Percentiles rank a stretch among this genome's conserved stretches.
phyloP scores from a whole-genome alignment of 2,797 vertebrate species.

The Chelmon rostratus region DNA sequence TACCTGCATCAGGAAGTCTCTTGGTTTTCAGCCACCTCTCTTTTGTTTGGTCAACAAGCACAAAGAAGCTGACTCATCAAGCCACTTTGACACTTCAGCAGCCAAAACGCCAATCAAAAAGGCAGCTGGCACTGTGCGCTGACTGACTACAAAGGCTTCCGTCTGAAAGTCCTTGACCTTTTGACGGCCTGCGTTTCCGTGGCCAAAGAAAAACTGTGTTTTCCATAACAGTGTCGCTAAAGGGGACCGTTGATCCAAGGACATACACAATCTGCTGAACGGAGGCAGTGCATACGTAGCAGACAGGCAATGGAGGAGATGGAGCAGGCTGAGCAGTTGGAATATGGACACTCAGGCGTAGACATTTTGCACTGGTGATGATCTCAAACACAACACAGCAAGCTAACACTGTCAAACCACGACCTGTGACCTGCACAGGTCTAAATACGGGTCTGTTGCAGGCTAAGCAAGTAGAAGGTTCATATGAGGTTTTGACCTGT shows the following conservation, averaged over 20 bases:
- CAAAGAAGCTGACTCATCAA: slow-evolving; percentile 30
- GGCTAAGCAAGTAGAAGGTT: slow-evolving; percentile 4
- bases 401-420: background rate
- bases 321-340: background rate
- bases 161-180: slow-evolving; percentile 54
- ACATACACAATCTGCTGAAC: slow-evolving; percentile 25
- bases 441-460: background rate
- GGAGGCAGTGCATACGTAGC: slow-evolving; percentile 1
- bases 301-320: slow-evolving; percentile 4
- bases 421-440: background rate
- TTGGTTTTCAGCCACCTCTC: background rate
- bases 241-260: slow-evolving; percentile 57
- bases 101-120: slow-evolving; percentile 41
- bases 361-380: background rate
- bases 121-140: slow-evolving; percentile 9
- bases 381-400: background rate
- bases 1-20: slow-evolving; percentile 3
- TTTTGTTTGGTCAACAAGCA: slow-evolving; percentile 52
- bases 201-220: slow-evolving; percentile 56
- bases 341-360: background rate
- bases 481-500: background rate
- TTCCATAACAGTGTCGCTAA: slow-evolving; percentile 65
- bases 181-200: slow-evolving; percentile 33
- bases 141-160: slow-evolving; percentile 28
- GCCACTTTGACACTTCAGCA: slow-evolving; percentile 9